phyloP scores from a whole-genome alignment of 2,113 vertebrate genomes.

The Protobothrops mucrosquamatus region DNA sequence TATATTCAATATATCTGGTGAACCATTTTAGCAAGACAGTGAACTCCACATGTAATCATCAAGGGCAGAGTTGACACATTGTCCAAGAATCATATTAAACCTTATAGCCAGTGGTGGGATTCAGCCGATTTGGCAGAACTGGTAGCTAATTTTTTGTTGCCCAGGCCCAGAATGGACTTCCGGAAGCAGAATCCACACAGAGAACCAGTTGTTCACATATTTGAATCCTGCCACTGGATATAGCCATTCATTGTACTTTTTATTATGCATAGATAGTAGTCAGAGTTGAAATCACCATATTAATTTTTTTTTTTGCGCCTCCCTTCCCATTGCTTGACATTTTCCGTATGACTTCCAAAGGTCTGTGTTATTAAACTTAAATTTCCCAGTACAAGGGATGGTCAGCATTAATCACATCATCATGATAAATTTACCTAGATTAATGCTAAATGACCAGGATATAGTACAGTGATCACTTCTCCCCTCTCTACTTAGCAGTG shows the following conservation, averaged over 20 bases:
- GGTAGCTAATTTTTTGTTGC: too few species aligned
- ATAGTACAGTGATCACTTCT: background rate
- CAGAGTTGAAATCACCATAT: background rate
- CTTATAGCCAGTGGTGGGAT: too few species aligned
- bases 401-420: background rate
- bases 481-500: background rate
- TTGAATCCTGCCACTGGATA: background rate
- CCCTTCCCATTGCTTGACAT: background rate
- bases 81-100: background rate
- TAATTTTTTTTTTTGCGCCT: background rate
- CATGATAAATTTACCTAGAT: background rate
- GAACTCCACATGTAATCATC: background rate
- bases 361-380: background rate
- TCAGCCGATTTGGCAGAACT: too few species aligned
- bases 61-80: background rate
- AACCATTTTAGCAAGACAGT: background rate
- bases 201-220: too few species aligned
- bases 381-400: background rate
- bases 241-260: background rate
- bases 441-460: background rate
- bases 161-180: too few species aligned
- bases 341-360: background rate
- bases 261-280: background rate
- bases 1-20: background rate
- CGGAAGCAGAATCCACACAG: too few species aligned